Evolutionary conservation across 2,113 vertebrate genomes (phyloP).

Genomic region (Meriones unguiculatus): DNA sequence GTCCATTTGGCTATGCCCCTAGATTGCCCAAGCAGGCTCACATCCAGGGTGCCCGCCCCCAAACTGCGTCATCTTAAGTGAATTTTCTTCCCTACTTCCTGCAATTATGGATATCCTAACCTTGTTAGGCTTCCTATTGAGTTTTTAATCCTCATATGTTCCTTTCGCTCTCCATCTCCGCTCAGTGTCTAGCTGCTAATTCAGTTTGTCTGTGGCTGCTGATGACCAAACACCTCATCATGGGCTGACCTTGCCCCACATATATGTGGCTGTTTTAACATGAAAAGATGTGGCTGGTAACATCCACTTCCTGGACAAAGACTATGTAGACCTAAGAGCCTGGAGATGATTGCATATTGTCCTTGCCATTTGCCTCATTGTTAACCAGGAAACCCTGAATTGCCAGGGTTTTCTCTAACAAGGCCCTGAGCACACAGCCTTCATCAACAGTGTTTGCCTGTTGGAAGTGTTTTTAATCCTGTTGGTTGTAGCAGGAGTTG

Average conservation of each 20-base stretch:
- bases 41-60: neutral
- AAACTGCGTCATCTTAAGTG: conserved; percentile 55
- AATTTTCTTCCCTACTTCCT: conserved; percentile 76
- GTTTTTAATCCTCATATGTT: conserved; percentile 58
- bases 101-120: conserved; percentile 65
- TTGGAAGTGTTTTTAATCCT: neutral
- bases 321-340: neutral
- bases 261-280: fast-evolving
- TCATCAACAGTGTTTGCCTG: neutral
- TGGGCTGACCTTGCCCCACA: fast-evolving
- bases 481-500: neutral
- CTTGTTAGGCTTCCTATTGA: conserved; percentile 69
- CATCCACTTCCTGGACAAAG: neutral
- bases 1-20: neutral
- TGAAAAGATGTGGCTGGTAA: neutral
- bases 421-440: neutral
- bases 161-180: conserved; percentile 71
- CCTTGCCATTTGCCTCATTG: neutral
- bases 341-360: fast-evolving
- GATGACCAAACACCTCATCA: neutral
- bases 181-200: conserved; percentile 62
- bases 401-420: neutral
- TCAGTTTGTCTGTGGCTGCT: conserved; percentile 49
- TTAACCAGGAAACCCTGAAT: neutral
- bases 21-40: neutral